A percentile compares a stretch with the other conserved stretches of the same genome.
Evolutionary conservation across 2,113 vertebrate genomes (phyloP).

Genomic region (Gnathochromis pfefferi): DNA sequence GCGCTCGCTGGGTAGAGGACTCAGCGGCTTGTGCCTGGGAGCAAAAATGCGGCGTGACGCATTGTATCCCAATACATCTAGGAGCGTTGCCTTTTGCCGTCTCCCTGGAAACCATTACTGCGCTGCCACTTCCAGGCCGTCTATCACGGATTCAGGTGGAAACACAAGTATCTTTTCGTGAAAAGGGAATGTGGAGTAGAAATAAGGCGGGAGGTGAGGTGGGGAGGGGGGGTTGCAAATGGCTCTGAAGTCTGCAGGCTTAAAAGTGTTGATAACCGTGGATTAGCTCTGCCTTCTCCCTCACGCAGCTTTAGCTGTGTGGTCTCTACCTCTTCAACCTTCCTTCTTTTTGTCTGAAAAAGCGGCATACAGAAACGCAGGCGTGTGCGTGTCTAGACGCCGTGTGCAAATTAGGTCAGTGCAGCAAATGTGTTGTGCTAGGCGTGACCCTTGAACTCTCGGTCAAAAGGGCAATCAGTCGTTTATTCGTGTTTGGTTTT

Average conservation of each 20-base stretch:
- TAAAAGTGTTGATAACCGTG: conserved; percentile 56
- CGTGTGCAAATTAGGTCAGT: not conserved
- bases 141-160: conserved; percentile 48
- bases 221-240: conserved; percentile 18
- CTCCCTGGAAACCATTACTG: conserved; percentile 60
- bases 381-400: not conserved
- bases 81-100: conserved; percentile 10
- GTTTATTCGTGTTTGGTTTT: not conserved
- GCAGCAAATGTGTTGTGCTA: not conserved
- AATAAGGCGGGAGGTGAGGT: not conserved
- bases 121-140: conserved; percentile 21
- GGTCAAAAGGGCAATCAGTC: not conserved
- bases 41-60: conserved; percentile 34
- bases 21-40: not conserved
- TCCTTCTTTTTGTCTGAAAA: not conserved
- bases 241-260: conserved; percentile 54
- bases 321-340: conserved; percentile 28
- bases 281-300: conserved; percentile 50
- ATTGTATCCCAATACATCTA: conserved; percentile 24
- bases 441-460: not conserved
- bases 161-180: conserved; percentile 14
- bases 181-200: conserved; percentile 21
- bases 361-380: not conserved
- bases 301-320: conserved; percentile 35
- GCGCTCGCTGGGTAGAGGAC: not conserved